phyloP scores from a whole-genome alignment of 2,888 invertebrate species.

The Mesorhabditis sp. region DNA sequence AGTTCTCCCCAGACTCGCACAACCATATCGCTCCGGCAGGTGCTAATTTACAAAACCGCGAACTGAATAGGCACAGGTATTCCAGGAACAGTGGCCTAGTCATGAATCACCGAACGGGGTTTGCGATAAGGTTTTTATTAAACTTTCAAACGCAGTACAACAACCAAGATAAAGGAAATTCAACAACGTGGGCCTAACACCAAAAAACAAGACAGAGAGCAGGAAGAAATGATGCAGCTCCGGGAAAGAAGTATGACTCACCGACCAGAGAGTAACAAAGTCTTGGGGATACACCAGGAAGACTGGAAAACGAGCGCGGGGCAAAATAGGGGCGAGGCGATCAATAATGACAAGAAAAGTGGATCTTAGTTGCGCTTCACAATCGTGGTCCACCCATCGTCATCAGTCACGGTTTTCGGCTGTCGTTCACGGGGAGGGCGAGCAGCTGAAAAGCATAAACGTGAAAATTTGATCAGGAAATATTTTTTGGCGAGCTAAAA shows the following conservation, averaged over 20 bases:
- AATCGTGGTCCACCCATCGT: slow-evolving; percentile 50
- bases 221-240: too few species aligned
- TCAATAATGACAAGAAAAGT: background rate
- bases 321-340: background rate
- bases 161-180: background rate
- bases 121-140: slow-evolving; percentile 4
- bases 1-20: background rate
- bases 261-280: too few species aligned
- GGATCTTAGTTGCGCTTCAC: slow-evolving; percentile 17
- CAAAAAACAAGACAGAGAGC: too few species aligned
- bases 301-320: too few species aligned
- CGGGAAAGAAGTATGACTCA: too few species aligned
- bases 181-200: background rate
- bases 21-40: background rate
- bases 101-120: background rate
- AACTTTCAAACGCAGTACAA: background rate
- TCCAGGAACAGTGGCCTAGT: too few species aligned
- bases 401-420: slow-evolving; percentile 37
- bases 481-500: background rate
- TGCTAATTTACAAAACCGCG: background rate
- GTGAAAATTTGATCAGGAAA: background rate
- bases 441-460: background rate
- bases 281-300: too few species aligned
- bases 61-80: too few species aligned
- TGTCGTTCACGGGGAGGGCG: slow-evolving; percentile 15